Percentiles rank a stretch among this genome's conserved stretches.
phyloP scores from a whole-genome alignment of 2,113 vertebrate genomes.

The Accipiter virgatus region DNA sequence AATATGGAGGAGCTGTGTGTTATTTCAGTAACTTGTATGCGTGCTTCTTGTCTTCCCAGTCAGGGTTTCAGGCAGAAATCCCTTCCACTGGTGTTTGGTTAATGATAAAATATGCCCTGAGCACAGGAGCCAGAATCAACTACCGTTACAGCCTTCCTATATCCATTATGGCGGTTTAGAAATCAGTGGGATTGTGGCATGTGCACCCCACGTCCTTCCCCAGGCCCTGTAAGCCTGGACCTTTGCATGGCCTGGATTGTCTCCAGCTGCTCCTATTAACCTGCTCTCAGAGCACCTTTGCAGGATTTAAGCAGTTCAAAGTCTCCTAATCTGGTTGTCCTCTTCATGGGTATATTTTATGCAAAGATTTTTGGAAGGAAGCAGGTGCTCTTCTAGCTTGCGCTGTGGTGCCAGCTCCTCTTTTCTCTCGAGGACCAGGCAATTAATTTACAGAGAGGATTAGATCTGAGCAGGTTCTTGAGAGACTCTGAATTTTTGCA shows the following conservation, averaged over 20 bases:
- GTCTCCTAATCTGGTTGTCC: neutral
- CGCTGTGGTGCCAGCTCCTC: neutral
- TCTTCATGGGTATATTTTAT: neutral
- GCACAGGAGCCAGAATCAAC: neutral
- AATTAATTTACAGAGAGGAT: neutral
- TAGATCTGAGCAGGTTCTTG: neutral
- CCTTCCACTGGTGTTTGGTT: neutral
- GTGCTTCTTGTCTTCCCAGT: neutral
- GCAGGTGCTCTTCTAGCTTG: neutral
- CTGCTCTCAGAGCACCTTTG: neutral
- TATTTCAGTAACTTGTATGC: neutral
- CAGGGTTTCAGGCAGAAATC: neutral
- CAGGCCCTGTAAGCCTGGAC: neutral
- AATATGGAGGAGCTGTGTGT: neutral
- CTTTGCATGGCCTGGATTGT: neutral
- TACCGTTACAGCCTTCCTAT: fast-evolving
- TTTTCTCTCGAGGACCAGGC: neutral
- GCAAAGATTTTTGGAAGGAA: neutral
- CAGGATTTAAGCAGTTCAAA: neutral
- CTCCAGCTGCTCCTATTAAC: neutral
- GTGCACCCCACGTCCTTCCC: neutral
- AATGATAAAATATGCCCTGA: neutral
- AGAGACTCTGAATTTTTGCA: neutral
- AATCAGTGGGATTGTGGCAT: neutral
- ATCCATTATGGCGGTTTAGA: neutral